Conservation (phyloP, 2,888 invertebrate genomes). For the Amblyjoppa fuscipennis region DNA sequence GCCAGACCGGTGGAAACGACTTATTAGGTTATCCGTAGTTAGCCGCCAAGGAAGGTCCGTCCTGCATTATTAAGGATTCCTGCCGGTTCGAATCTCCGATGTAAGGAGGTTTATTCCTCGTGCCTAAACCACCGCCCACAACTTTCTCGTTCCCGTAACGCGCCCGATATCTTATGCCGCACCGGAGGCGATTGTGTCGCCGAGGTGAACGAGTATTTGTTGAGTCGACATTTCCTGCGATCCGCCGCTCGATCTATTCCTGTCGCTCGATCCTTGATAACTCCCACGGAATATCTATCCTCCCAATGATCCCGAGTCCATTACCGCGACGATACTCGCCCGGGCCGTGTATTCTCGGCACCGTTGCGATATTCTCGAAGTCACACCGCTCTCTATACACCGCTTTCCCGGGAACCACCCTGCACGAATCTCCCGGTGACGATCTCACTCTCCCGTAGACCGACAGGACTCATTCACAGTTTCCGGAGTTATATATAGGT, state of each 20-base stretch:
- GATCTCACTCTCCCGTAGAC: constrained; percentile 42
- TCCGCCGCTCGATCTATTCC: constrained; percentile 59
- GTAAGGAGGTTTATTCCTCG: constrained; percentile 43
- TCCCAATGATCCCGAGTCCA: constrained; percentile 14
- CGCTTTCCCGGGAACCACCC: constrained; percentile 27
- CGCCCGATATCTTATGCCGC: constrained; percentile 18
- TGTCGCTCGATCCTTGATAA: constrained; percentile 77
- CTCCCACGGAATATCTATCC: neutral
- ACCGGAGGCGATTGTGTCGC: constrained; percentile 5
- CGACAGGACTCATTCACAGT: constrained; percentile 74
- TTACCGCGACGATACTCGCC: constrained; percentile 47
- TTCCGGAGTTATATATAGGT: constrained; percentile 42
- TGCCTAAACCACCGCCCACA: constrained; percentile 10
- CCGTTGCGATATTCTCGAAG: constrained; percentile 26
- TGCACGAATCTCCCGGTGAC: constrained; percentile 71
- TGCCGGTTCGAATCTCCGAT: constrained; percentile 34
- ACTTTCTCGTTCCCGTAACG: constrained; percentile 25
- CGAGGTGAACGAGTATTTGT: constrained; percentile 76
- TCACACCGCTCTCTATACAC: neutral
- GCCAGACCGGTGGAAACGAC: constrained; percentile 66
- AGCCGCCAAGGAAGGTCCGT: constrained; percentile 72
- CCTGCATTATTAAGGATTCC: constrained; percentile 77
- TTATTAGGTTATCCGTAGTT: constrained; percentile 73
- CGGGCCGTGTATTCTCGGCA: constrained; percentile 68
- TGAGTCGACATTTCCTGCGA: constrained; percentile 79